Base-by-base conservation (phyloP, 1,140 invertebrate genomes). In the Portunus trituberculatus region DNA sequence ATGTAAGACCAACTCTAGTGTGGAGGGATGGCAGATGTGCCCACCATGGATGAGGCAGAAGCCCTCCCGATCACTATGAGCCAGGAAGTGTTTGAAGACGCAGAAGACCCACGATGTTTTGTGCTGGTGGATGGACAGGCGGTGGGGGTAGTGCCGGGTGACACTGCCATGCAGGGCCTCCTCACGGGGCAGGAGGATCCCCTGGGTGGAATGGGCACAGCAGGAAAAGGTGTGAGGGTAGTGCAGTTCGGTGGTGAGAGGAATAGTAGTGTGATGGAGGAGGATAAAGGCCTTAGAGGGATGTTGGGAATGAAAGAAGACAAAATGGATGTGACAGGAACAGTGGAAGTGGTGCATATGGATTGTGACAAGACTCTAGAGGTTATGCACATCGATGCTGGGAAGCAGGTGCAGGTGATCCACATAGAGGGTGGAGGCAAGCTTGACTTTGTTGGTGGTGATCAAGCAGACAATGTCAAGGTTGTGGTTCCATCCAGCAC, bases 371-470 rank as follows among this genome's bases (percentile, higher is more conserved):
- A 95, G 89, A 92, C 76, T 16, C 84, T 87, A 3, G 90, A 95
- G 59, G 94, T 95, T 20, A 92, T 95, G 94, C 94, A 95, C n/a
- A 67, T 95, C n/a, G 94, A 95, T 87, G 84, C 90, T 48, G 52
- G 46, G 7, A 95, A 95, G 29, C 94, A 92, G 12, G 39, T 91
- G 31, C 82, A 95, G 45, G 91, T 95, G 67, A 93, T 93, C 86
- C 93, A 93, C 31, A 86, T 93, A 31, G 93, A 93, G 25, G 84
- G 84, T 20, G 45, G 91, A 20, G 67, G 76, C 25, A 88, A 59
- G 29, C 91, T 95, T 67, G 94, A 95, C 82, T 39, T 95, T n/a
- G 8, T 95, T 29, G 67, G 25, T 20, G 94, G 48, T n/a, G 67
- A n/a, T 2, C 16, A 20, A 76, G 67, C 28, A 84, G 90, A 84